Percentiles rank a stretch among this genome's conserved stretches.
Evolutionary conservation across 2,888 invertebrate species (phyloP).

Genomic region (Sminthurides aquaticus): DNA sequence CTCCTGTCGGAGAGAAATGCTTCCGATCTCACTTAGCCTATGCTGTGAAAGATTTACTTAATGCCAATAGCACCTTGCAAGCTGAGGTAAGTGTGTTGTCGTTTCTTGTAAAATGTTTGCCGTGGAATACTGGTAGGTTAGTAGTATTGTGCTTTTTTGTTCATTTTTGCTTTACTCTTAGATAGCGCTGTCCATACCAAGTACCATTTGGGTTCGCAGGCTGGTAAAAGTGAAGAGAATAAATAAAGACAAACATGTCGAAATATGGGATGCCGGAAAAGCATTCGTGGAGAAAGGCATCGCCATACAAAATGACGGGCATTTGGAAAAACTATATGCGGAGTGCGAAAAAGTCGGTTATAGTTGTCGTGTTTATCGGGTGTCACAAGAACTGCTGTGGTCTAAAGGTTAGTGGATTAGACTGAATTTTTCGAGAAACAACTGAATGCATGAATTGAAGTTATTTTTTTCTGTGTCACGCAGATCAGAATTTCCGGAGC

Average conservation of each 20-base stretch:
- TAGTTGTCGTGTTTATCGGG: constrained; percentile 7
- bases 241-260: background rate
- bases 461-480: background rate
- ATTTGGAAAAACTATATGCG: constrained; percentile 13
- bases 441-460: background rate
- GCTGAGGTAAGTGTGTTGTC: constrained; percentile 9
- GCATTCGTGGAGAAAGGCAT: constrained; percentile 3
- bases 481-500: constrained; percentile 8
- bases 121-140: background rate
- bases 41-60: background rate
- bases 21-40: constrained; percentile 5
- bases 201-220: constrained; percentile 16
- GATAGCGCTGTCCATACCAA: constrained; percentile 14
- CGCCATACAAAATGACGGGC: constrained; percentile 1
- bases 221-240: constrained; percentile 7
- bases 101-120: background rate
- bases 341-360: constrained; percentile 10
- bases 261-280: constrained; percentile 15
- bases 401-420: background rate
- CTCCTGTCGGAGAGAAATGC: constrained; percentile 12
- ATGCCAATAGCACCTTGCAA: constrained; percentile 3
- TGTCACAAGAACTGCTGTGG: background rate
- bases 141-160: background rate
- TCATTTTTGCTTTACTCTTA: background rate
- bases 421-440: background rate